Conservation (phyloP, 2,113 vertebrate species). For the Trogon surrucura region DNA sequence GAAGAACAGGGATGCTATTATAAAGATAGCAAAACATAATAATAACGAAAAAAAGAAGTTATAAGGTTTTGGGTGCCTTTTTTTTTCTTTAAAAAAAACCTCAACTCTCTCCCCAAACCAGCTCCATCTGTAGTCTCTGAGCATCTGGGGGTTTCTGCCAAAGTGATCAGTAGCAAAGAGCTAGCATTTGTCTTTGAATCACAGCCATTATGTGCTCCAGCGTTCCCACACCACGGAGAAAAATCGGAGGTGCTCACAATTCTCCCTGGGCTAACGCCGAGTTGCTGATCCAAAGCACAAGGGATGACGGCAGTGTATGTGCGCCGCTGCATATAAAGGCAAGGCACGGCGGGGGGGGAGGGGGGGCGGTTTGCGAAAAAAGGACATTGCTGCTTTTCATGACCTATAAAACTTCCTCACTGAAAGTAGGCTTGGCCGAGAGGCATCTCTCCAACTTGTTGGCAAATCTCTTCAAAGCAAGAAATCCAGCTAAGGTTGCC, state of each 20-base stretch:
- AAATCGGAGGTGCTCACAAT: neutral
- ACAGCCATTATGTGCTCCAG: neutral
- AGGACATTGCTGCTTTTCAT: neutral
- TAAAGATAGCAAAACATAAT: neutral
- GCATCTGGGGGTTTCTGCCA: constrained; percentile 39
- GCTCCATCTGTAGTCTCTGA: constrained; percentile 39
- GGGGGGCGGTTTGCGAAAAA: neutral
- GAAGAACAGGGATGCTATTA: neutral
- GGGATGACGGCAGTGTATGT: neutral
- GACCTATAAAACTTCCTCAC: constrained; percentile 26
- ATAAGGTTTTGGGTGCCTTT: neutral
- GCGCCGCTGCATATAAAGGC: constrained; percentile 9
- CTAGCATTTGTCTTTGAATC: constrained; percentile 43
- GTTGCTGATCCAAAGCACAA: neutral
- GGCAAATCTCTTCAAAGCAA: constrained; percentile 47
- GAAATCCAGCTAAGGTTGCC: neutral
- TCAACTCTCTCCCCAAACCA: neutral
- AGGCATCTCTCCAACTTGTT: constrained; percentile 22
- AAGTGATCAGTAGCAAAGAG: constrained; percentile 43
- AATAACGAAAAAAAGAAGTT: neutral
- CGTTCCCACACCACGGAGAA: constrained; percentile 7
- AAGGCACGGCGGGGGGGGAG: neutral
- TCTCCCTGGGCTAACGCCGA: neutral
- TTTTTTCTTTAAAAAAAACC: neutral
- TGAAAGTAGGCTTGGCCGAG: neutral